Evolutionary conservation across 2,888 invertebrate genomes (phyloP).

Genomic region (Oxytorus armatus): DNA sequence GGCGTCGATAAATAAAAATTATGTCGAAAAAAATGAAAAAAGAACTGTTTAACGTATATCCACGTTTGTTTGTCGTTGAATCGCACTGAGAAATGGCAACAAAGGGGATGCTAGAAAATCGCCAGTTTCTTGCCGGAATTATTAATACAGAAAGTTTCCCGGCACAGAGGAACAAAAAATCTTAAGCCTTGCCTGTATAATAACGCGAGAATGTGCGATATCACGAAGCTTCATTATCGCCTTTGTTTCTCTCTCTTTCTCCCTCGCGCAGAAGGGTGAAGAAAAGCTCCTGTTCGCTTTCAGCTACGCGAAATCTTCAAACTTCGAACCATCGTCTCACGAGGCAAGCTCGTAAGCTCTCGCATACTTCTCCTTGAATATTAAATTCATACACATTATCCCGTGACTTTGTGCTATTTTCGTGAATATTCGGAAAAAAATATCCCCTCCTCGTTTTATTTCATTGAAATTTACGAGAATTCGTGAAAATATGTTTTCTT

Average conservation of each 20-base stretch:
- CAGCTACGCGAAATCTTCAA: constrained; percentile 52
- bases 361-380: constrained; percentile 24
- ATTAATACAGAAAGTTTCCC: neutral
- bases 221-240: constrained; percentile 65
- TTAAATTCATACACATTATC: constrained; percentile 25
- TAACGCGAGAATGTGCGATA: constrained; percentile 43
- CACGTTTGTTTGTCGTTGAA: neutral
- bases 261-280: constrained; percentile 36
- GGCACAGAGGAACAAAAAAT: constrained; percentile 11
- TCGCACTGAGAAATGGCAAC: no score
- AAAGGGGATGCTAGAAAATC: neutral
- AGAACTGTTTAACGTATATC: no score
- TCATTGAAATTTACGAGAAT: constrained; percentile 26
- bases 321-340: constrained; percentile 28
- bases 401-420: constrained; percentile 28
- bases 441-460: neutral
- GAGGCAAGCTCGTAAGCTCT: constrained; percentile 22
- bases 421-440: constrained; percentile 38
- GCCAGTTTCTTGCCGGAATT: neutral
- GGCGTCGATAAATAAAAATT: no score
- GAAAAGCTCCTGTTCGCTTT: constrained; percentile 30
- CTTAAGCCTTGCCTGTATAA: constrained; percentile 36
- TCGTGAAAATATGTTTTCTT: neutral
- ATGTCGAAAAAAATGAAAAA: no score
- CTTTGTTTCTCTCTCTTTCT: no score